Evolutionary conservation across 2,797 vertebrate genomes (phyloP).

Genomic region (Hemibagrus guttatus): DNA sequence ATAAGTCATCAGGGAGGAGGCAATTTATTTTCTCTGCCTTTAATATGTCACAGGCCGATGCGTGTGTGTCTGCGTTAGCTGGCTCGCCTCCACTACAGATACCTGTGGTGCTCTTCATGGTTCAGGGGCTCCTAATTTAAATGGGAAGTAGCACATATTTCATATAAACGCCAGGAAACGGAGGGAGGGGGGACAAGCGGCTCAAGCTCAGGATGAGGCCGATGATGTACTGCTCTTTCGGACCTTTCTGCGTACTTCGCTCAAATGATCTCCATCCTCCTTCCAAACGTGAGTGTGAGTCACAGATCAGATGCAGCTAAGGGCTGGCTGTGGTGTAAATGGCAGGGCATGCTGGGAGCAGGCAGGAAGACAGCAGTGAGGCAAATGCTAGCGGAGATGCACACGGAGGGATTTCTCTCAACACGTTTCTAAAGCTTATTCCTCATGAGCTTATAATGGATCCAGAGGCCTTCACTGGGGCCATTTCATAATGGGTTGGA

Average conservation of each 20-base stretch:
- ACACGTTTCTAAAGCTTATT: constrained; percentile 25
- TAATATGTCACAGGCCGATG: constrained; percentile 98
- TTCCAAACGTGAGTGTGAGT: constrained; percentile 65
- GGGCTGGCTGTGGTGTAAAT: constrained; percentile 43
- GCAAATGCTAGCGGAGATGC: constrained; percentile 40
- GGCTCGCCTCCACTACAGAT: constrained; percentile 80
- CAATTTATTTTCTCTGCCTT: constrained; percentile 97
- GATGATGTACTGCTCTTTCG: constrained; percentile 90
- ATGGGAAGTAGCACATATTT: constrained; percentile 98
- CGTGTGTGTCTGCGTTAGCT: constrained; percentile 86
- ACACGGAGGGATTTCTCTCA: constrained; percentile 44
- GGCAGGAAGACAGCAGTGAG: constrained; percentile 42
- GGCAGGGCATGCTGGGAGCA: constrained; percentile 47
- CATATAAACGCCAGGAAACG: constrained; percentile 86
- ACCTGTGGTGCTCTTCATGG: constrained; percentile 99
- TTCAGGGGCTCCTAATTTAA: constrained; percentile 99
- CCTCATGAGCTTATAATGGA: constrained; percentile 34
- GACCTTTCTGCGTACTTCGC: constrained; percentile 73
- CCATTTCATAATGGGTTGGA: constrained; percentile 18
- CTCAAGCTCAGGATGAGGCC: constrained; percentile 81
- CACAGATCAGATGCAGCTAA: constrained; percentile 82
- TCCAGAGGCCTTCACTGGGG: not conserved
- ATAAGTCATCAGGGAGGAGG: constrained; percentile 85
- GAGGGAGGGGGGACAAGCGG: constrained; percentile 32
- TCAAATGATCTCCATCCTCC: constrained; percentile 63